These are phyloP conservation scores for Basileuterus tristriatus DNA, from an alignment of 2,797 vertebrate species.

Conservation along the genomic window DNA sequence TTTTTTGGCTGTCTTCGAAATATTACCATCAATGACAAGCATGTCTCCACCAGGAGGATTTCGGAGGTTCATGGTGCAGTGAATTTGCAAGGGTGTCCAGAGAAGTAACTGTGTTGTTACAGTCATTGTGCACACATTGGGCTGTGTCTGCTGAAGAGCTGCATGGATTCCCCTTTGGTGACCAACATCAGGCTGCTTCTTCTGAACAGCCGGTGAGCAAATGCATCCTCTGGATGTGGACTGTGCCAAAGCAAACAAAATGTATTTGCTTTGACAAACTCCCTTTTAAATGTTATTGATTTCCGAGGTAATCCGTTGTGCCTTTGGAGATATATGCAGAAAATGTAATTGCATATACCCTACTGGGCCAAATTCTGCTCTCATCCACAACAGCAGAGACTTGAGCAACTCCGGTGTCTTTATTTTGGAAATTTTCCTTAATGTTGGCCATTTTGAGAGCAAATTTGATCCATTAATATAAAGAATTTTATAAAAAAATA, in stretches of 20 bases:
- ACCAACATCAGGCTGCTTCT: background rate
- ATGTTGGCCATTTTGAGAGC: constrained; percentile 14
- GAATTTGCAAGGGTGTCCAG: constrained; percentile 87
- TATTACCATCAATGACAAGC: constrained; percentile 80
- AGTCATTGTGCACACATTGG: background rate
- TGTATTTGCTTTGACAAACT: constrained; percentile 10
- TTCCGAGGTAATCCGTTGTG: background rate
- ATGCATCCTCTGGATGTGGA: background rate
- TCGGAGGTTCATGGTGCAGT: constrained; percentile 81
- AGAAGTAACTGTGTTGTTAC: constrained; percentile 58
- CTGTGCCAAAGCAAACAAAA: background rate
- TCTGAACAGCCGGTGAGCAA: background rate
- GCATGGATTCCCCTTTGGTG: background rate
- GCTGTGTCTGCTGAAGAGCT: background rate
- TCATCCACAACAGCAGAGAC: background rate
- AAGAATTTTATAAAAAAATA: constrained; percentile 44
- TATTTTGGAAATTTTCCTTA: background rate
- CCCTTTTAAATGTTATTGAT: background rate
- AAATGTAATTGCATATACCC: constrained; percentile 18
- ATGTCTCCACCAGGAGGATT: constrained; percentile 76
- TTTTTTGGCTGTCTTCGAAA: constrained; percentile 88
- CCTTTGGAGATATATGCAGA: constrained; percentile 10
- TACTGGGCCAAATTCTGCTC: constrained; percentile 30
- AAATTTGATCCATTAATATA: constrained; percentile 22
- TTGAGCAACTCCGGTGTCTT: background rate